Evolutionary conservation across 2,888 invertebrate genomes (phyloP), one percentile per base, ranked within the genome.

Genomic region (Chloromyia formosa): DNA sequence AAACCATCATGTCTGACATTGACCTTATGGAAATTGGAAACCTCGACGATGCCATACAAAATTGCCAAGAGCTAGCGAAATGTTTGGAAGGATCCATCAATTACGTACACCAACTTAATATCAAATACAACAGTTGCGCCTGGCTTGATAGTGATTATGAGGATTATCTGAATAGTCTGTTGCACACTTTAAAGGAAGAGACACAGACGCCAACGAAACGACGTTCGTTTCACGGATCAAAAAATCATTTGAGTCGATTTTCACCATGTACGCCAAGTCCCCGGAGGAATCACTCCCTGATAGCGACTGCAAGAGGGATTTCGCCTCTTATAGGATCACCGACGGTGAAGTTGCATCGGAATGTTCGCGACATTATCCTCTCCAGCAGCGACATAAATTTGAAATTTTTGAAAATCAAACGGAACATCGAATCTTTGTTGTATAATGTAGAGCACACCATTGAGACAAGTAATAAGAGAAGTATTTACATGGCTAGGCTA

Each of bases 401-500:
- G 1, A 76, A 72, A 56, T 42, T 76, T 20, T 74, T 76, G n/a
- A 76, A 76, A 76, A 74, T 76, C 40, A 76, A 76, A 58, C 49
- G 76, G 35, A 73, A 74, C 53, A 53, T 76, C 27, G 76, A 76
- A 45, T 72, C 74, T 4, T 40, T 74, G 14, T 60, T 76, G 60
- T 66, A 76, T 16, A 68, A 74, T 20, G 68, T 76, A n/a, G 76
- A 74, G 35, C 49, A 60, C 20, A 76, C 72, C 2, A 76, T 76
- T 18, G 73, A 74, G 71, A 14, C 12, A 1, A 64, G 40, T 18
- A 72, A 73, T 23, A 62, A 74, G 18, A 62, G 64, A 20, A 35
- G 22, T 18, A 27, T 53, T 16, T 62, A 73, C 18, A 5, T 73
- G 35, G 45, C 27, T 5, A 73, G 45, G 23, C 61, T 45, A 49